Evolutionary conservation across 2,113 vertebrate genomes (phyloP).

Genomic region (Hippocampus mohnikei): DNA sequence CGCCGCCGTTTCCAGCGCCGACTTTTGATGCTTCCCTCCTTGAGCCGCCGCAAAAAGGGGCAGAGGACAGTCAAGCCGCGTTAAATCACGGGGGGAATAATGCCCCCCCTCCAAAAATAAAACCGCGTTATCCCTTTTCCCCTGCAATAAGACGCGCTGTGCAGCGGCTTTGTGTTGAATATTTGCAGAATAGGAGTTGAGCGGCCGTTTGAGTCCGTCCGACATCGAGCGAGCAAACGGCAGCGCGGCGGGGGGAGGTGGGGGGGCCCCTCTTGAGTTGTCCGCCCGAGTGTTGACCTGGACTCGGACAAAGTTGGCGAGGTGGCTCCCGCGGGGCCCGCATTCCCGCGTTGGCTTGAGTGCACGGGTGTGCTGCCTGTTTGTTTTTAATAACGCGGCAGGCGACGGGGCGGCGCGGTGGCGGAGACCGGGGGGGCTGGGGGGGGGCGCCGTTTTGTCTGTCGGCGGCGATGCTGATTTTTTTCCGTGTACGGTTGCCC

Average conservation of each 20-base stretch:
- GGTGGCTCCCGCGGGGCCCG: conserved; percentile 24
- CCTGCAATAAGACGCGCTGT: too few relatives aligned
- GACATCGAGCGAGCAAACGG: too few relatives aligned
- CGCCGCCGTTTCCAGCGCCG: not conserved
- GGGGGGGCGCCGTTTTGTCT: conserved; percentile 5
- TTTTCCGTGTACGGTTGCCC: not conserved
- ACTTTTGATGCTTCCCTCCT: too few relatives aligned
- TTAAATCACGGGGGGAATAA: too few relatives aligned
- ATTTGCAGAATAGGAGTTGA: too few relatives aligned
- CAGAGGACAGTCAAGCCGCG: too few relatives aligned
- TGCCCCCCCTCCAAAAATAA: too few relatives aligned
- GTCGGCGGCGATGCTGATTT: not conserved
- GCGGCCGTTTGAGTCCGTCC: too few relatives aligned
- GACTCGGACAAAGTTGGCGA: conserved; percentile 9
- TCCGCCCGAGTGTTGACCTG: not conserved
- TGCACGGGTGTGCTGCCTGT: conserved; percentile 30
- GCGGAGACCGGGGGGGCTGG: conserved; percentile 21
- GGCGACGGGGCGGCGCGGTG: conserved; percentile 35
- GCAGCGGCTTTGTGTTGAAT: too few relatives aligned
- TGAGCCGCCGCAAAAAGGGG: too few relatives aligned
- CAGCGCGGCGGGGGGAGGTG: too few relatives aligned
- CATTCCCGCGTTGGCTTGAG: conserved; percentile 29
- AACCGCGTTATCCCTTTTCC: too few relatives aligned
- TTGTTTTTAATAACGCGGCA: conserved; percentile 67
- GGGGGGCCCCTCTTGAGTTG: not conserved